Percentiles rank a stretch among this genome's conserved stretches.
phyloP scores from a whole-genome alignment of 2,113 vertebrate species.

The Balaeniceps rex region DNA sequence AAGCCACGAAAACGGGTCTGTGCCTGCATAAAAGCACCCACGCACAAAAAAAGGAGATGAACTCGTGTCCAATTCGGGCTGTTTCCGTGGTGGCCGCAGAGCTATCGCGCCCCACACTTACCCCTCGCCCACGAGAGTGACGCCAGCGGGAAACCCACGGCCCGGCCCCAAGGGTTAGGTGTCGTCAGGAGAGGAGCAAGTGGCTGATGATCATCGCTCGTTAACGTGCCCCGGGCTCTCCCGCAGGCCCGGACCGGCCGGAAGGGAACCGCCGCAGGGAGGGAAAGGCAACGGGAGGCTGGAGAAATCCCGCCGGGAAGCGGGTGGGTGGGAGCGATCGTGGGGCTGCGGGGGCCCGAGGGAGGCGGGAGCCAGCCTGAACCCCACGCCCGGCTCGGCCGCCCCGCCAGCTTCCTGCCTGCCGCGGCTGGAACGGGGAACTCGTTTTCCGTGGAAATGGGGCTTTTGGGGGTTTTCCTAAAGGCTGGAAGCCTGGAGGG shows the following conservation, averaged over 20 bases:
- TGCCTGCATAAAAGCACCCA: background rate
- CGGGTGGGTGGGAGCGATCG: background rate
- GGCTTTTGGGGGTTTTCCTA: too few relatives aligned
- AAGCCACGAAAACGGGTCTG: background rate
- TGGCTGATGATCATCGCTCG: background rate
- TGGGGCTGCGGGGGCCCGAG: too few relatives aligned
- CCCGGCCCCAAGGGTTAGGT: too few relatives aligned
- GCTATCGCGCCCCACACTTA: background rate
- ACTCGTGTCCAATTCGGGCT: rapidly evolving
- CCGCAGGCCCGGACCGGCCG: background rate
- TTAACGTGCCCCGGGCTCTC: background rate
- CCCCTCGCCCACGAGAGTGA: background rate
- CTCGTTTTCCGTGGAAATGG: background rate
- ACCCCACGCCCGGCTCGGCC: background rate
- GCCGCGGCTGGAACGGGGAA: background rate
- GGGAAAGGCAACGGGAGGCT: background rate
- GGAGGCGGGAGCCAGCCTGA: background rate
- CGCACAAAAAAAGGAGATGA: too few relatives aligned
- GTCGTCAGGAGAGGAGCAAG: background rate
- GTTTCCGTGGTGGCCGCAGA: background rate
- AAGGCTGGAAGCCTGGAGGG: background rate
- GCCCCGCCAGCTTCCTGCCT: background rate
- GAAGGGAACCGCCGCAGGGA: background rate
- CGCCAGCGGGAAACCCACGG: background rate
- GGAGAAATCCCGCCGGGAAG: background rate